phyloP scores from a whole-genome alignment of 2,113 vertebrate genomes.

The Trichomycterus rosablanca region DNA sequence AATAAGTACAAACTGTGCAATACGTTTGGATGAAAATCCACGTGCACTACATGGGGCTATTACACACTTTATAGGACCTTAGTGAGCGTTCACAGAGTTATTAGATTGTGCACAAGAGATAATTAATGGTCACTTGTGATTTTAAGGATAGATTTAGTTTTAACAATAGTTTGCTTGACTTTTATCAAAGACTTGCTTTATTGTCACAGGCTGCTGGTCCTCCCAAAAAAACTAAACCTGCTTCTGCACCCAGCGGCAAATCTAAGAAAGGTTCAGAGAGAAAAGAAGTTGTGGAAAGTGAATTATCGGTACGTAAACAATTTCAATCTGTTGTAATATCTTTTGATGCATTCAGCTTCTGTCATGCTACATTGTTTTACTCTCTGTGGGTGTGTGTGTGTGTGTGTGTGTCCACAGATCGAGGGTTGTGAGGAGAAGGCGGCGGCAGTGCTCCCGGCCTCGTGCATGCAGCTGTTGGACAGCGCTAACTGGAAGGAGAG shows the following conservation, averaged over 20 bases:
- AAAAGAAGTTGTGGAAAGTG: slow-evolving; percentile 80
- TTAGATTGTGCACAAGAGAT: too few relatives aligned
- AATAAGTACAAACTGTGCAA: too few relatives aligned
- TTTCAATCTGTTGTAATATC: too few relatives aligned
- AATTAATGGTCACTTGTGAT: too few relatives aligned
- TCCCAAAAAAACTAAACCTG: slow-evolving; percentile 80
- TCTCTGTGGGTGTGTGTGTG: not conserved
- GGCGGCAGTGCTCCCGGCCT: slow-evolving; percentile 80
- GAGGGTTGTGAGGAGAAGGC: slow-evolving; percentile 92
- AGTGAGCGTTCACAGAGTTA: too few relatives aligned
- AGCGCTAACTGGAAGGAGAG: slow-evolving; percentile 97
- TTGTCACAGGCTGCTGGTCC: slow-evolving; percentile 74
- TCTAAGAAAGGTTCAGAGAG: slow-evolving; percentile 76
- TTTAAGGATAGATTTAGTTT: too few relatives aligned
- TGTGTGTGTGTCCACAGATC: slow-evolving; percentile 55
- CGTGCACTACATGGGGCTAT: too few relatives aligned
- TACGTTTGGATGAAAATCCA: too few relatives aligned
- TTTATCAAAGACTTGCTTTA: too few relatives aligned
- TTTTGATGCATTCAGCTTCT: too few relatives aligned
- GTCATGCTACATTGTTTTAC: not conserved
- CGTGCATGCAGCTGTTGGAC: slow-evolving; percentile 87
- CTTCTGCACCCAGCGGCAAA: slow-evolving; percentile 69
- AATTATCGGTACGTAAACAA: slow-evolving; percentile 79
- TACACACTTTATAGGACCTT: too few relatives aligned
- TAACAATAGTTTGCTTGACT: too few relatives aligned